Base-by-base conservation (phyloP, 2,113 vertebrate genomes). In the Alectura lathami region DNA sequence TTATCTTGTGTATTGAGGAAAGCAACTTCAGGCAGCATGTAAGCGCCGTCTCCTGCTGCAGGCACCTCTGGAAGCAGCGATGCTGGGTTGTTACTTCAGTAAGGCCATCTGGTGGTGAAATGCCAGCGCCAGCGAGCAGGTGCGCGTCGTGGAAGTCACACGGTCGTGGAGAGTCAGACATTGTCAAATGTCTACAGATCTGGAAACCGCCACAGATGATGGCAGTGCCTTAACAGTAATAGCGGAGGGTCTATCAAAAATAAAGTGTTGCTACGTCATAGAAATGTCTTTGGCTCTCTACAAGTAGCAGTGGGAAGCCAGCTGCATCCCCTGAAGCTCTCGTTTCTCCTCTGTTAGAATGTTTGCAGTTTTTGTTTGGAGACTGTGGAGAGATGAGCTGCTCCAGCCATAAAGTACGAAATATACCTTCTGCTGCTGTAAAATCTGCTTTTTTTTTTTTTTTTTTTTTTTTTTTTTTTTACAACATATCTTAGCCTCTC, bases 61-160 rank as follows among this genome's bases (percentile, higher is more conserved):
- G 8, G 8, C 5, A 13, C 30, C 15, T 48, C 17, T 7, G 0
- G 10, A 22, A 8, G 3, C 13, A 3, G 2, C 1, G 13, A 8
- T 27, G 40, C 27, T 45, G 4, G 3, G 40, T 56, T 66, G 15
- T 9, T 47, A 22, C 54, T 40, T 32, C 32, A 17, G 30, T 21
- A 38, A 45, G 75, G 92, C 70, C 92, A 90, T 66, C 94, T 94
- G 34, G 87, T 67, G 90, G 63, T 20, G 40, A 50, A 38, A 22
- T 11, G 3, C 0, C 0, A 6, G 27, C 9, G 22, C 24, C 17
- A 47, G 32, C 64, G 5, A 14, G 21, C 2, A 42, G 54, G 30
- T 5, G 16, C 20, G 23, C 29, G 24, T 62, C 20, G 24, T 15
- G 47, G 47, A 62, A 24, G 56, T 47, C 42, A 40, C 16, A 11